Base-by-base conservation (phyloP, 2,113 vertebrate genomes). In the Gymnarchus niloticus region DNA sequence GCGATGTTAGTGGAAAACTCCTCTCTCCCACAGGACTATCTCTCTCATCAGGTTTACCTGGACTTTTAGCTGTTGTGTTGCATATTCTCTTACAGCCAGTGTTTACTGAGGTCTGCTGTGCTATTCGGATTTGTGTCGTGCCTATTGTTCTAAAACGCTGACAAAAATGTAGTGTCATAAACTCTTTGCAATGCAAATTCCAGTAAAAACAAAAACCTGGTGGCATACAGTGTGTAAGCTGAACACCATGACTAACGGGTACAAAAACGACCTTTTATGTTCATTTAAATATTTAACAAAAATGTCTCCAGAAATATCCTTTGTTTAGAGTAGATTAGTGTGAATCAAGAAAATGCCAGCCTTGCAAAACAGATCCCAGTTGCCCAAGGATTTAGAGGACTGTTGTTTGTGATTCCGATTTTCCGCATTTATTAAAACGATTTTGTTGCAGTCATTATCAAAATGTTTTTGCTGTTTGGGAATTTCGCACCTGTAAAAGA, bases 261-360 rank as follows among this genome's bases (percentile, higher is more conserved):
- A 49, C n/a, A n/a, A 49, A 44, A 65, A 61, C 49, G 6, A 33
- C n/a, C 14, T 37, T 41, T 41, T 41, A 73, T 28, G 23, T 84
- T 25, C 12, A 57, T 8, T 84, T 51, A 65, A 52, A 28, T 83
- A 48, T 77, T 56, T 21, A 84, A 51, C n/a, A 37, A 52, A 85
- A 76, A 78, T n/a, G 56, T 2, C 9, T 56, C 52, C 8, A 48
- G 7, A 49, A 49, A 86, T 59, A 61, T 81, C 54, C 46, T 56
- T 85, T 81, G 77, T 86, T 59, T 86, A 69, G 23, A 61, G 9
- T 61, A 33, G 56, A 86, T 81, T 86, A 59, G 56, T 49, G 9
- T n/a, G 51, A 37, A 56, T 81, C 8, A 80, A 25, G 56, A 86
- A 61, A 59, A 86, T 84, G 48, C 17, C 49, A 25, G 10, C n/a